phyloP scores from a whole-genome alignment of 2,888 invertebrate species.

The Stegana nigrithorax region DNA sequence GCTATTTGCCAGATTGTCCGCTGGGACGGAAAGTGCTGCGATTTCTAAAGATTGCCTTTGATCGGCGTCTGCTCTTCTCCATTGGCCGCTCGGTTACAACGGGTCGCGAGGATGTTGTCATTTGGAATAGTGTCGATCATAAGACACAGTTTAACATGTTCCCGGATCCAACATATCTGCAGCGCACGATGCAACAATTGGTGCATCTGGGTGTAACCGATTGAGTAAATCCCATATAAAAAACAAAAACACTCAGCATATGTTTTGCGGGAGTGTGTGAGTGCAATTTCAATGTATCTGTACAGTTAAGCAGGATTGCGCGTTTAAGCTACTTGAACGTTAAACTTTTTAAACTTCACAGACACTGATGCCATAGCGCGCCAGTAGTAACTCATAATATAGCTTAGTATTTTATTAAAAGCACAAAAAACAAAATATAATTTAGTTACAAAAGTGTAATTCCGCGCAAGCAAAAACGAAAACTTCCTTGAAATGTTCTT shows the following conservation, averaged over 20 bases:
- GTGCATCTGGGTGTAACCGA: slow-evolving; percentile 69
- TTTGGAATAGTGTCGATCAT: slow-evolving; percentile 92
- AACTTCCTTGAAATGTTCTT: slow-evolving; percentile 19
- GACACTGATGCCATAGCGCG: slow-evolving; percentile 18
- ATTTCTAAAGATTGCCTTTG: slow-evolving; percentile 84
- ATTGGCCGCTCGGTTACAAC: slow-evolving; percentile 90
- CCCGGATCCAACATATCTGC: slow-evolving; percentile 82
- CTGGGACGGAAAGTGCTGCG: slow-evolving; percentile 82
- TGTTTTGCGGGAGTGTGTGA: slow-evolving; percentile 51
- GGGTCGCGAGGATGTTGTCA: slow-evolving; percentile 89
- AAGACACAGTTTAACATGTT: slow-evolving; percentile 84
- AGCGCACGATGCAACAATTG: slow-evolving; percentile 70
- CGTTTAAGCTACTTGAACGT: no score
- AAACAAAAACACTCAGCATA: not conserved
- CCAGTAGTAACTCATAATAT: no score
- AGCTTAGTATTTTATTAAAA: slow-evolving; percentile 39
- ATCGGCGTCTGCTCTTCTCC: slow-evolving; percentile 84
- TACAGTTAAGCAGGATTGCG: slow-evolving; percentile 27
- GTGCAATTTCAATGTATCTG: slow-evolving; percentile 54
- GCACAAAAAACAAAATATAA: slow-evolving; percentile 19
- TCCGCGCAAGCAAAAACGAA: slow-evolving; percentile 9
- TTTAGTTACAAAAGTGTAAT: slow-evolving; percentile 9
- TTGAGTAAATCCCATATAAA: slow-evolving; percentile 34
- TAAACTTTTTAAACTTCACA: not conserved
- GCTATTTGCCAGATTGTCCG: slow-evolving; percentile 86